Percentiles rank a stretch among this genome's conserved stretches.
These are phyloP conservation scores for Philopedon plagiatum DNA, from an alignment of 2,888 invertebrate species.

Conservation along the genomic window DNA sequence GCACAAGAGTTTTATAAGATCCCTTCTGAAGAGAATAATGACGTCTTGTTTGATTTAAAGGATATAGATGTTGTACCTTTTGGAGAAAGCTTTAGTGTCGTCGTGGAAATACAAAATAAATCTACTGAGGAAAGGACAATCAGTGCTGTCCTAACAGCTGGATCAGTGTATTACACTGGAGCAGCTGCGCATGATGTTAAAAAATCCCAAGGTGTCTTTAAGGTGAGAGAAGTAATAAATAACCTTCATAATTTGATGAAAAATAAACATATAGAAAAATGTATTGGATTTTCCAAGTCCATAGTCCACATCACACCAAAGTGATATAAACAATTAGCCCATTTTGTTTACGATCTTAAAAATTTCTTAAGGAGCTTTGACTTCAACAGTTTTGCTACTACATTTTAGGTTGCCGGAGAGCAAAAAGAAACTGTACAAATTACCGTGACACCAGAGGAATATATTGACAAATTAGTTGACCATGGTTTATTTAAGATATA, in stretches of 20 bases:
- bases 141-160: conserved; percentile 77
- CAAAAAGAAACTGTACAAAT: conserved; percentile 73
- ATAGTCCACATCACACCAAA: no score
- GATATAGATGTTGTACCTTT: conserved; percentile 81
- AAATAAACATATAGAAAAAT: no score
- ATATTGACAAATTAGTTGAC: conserved; percentile 84
- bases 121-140: conserved; percentile 73
- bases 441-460: conserved; percentile 77
- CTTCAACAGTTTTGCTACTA: not conserved
- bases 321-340: no score
- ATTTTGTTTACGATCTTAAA: no score
- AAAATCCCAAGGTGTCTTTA: conserved; percentile 77
- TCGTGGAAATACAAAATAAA: conserved; percentile 77
- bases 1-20: conserved; percentile 72
- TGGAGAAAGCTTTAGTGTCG: conserved; percentile 78
- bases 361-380: no score
- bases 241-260: no score
- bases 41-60: conserved; percentile 75
- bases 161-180: conserved; percentile 84
- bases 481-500: conserved; percentile 86
- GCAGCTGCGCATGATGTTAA: conserved; percentile 80
- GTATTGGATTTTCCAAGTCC: no score
- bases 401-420: conserved; percentile 47
- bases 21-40: conserved; percentile 74
- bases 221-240: no score